Evolutionary conservation across 2,113 vertebrate species (phyloP).

Genomic region (Chionodraco myersi): DNA sequence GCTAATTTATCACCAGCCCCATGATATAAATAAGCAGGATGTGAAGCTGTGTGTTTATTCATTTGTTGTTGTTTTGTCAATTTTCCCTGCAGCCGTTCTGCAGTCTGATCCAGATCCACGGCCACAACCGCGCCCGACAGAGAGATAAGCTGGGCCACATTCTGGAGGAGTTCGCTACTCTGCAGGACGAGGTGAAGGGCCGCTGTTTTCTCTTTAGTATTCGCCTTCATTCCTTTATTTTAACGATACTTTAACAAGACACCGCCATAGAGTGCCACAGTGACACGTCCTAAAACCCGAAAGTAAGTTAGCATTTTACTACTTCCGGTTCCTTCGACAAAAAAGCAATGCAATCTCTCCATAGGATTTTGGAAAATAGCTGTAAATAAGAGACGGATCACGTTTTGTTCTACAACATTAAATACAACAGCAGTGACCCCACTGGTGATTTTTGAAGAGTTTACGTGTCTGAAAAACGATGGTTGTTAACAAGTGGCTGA

Average conservation of each 20-base stretch:
- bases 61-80: neutral
- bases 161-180: conserved; percentile 97
- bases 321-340: no score
- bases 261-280: neutral
- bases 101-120: conserved; percentile 98
- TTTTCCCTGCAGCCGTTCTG: conserved; percentile 91
- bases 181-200: conserved; percentile 94
- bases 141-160: conserved; percentile 98
- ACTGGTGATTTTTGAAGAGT: no score
- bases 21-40: neutral
- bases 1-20: neutral
- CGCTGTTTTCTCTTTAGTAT: neutral
- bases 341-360: no score
- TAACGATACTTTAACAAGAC: neutral
- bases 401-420: no score
- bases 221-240: no score
- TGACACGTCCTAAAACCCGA: no score
- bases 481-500: no score
- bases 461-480: no score
- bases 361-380: no score
- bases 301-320: no score
- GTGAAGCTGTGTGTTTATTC: neutral
- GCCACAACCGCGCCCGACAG: conserved; percentile 97
- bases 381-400: no score
- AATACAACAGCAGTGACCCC: no score